Evolutionary conservation across 2,797 vertebrate species (phyloP), one percentile per base, ranked within the genome.

Genomic region (Kryptolebias ocellatus): DNA sequence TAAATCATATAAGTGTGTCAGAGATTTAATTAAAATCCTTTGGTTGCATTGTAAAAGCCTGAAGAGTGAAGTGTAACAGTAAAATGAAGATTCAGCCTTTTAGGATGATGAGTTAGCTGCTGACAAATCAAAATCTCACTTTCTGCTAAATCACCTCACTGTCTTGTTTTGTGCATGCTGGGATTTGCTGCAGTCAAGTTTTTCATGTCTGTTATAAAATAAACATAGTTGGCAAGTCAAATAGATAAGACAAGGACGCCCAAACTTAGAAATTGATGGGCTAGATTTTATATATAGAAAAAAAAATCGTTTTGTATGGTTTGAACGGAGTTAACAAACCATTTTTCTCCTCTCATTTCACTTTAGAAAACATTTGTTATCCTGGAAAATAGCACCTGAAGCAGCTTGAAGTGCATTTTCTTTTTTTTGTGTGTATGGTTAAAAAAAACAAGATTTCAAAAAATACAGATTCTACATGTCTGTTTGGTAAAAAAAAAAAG

Each of bases 61-160:
- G 62, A 61, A 71, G 68, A 77, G 27, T 79, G 58, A 42, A 77
- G 64, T n/a, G 1, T 54, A 59, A 75, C 24, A 27, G 60, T 83
- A 53, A 79, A 90, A 90, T 87, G 79, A 89, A 88, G 76, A 69
- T 46, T 54, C 61, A 70, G 42, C 79, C 74, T 81, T 89, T 90
- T 85, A 87, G 86, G 83, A 82, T 76, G 79, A 90, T 83, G 78
- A 81, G 74, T 84, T 67, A 67, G 53, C 60, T 67, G 67, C 56
- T 73, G 59, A 56, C 87, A 86, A 89, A 91, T 86, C 82, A 89
- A 80, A 87, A 73, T 64, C 61, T 67, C 72, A 76, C 69, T 46
- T 61, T 57, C 61, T 81, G 76, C 59, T 71, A 82, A 76, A 76
- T 80, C 47, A 28, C 58, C 49, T 69, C 52, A 80, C 53, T 72